Evolutionary conservation across 2,797 vertebrate species (phyloP).

Genomic region (Scyliorhinus canicula): DNA sequence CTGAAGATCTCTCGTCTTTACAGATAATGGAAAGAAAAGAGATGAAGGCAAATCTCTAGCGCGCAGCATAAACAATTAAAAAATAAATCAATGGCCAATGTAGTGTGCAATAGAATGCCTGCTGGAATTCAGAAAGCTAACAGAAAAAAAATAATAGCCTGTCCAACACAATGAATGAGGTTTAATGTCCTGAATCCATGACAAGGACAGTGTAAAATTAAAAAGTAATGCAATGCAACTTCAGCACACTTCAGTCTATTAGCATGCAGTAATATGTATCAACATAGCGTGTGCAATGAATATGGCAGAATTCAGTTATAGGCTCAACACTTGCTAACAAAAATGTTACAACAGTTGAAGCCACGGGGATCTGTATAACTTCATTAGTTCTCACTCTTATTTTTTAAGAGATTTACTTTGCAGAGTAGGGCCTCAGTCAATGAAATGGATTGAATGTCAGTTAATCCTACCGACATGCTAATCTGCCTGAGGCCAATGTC

Average conservation of each 20-base stretch:
- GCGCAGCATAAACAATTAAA: slow-evolving; percentile 44
- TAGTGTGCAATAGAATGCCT: slow-evolving; percentile 43
- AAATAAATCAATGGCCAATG: slow-evolving; percentile 44
- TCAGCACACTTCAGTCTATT: slow-evolving; percentile 42
- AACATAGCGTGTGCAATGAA: slow-evolving; percentile 41
- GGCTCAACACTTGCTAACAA: slow-evolving; percentile 42
- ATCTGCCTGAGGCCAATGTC: slow-evolving; percentile 58
- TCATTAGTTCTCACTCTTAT: slow-evolving; percentile 57
- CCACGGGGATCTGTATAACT: slow-evolving; percentile 46
- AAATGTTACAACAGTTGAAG: slow-evolving; percentile 44
- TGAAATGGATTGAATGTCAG: slow-evolving; percentile 62
- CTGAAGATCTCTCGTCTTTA: background rate
- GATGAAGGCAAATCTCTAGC: slow-evolving; percentile 47
- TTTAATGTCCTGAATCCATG: slow-evolving; percentile 44
- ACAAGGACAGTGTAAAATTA: slow-evolving; percentile 47
- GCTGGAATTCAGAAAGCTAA: slow-evolving; percentile 43
- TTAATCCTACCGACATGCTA: slow-evolving; percentile 57
- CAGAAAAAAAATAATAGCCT: slow-evolving; percentile 49
- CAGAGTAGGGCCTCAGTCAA: slow-evolving; percentile 56
- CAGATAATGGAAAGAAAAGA: slow-evolving; percentile 40
- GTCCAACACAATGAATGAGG: slow-evolving; percentile 47
- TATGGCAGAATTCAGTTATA: slow-evolving; percentile 46
- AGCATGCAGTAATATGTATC: slow-evolving; percentile 41
- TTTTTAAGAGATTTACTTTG: slow-evolving; percentile 58
- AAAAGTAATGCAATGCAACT: slow-evolving; percentile 46